A percentile compares a stretch with the other conserved stretches of the same genome.
Evolutionary conservation across 2,888 invertebrate genomes (phyloP).

Genomic region (Eurois occulta): DNA sequence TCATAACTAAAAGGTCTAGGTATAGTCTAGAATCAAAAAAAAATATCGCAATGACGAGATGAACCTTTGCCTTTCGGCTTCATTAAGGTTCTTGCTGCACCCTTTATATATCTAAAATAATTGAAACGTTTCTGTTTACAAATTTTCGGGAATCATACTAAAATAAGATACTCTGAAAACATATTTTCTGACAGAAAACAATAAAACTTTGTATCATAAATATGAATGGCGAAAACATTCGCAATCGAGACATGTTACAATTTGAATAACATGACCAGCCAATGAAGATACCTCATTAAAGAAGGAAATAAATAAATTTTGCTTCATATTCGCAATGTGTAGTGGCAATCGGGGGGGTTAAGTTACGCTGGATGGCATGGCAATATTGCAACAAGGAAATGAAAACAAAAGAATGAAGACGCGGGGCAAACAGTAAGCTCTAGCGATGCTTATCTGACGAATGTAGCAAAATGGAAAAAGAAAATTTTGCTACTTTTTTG

Average conservation of each 20-base stretch:
- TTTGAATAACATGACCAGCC: conserved; percentile 70
- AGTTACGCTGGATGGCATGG: conserved; percentile 81
- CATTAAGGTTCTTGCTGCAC: no score
- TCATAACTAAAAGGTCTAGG: no score
- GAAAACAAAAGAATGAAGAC: conserved; percentile 77
- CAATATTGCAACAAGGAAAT: conserved; percentile 82
- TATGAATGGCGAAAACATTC: conserved; percentile 71
- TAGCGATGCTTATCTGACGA: conserved; percentile 31
- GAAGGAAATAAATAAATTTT: conserved; percentile 70
- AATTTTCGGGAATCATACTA: conserved; percentile 23
- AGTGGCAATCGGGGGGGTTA: conserved; percentile 75
- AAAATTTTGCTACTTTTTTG: neutral
- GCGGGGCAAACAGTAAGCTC: conserved; percentile 64
- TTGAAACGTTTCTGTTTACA: neutral
- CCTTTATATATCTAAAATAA: no score
- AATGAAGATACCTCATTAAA: conserved; percentile 72
- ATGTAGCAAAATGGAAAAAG: conserved; percentile 16
- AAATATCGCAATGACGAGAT: no score
- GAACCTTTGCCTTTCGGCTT: no score
- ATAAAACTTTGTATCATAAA: conserved; percentile 62
- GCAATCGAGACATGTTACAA: conserved; percentile 70
- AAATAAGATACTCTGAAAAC: conserved; percentile 54
- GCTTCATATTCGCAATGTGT: conserved; percentile 68
- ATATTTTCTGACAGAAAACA: conserved; percentile 63
- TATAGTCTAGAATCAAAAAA: no score